These are phyloP conservation scores for Irena cyanogastra DNA, from an alignment of 2,113 vertebrate species.

Conservation along the genomic window DNA sequence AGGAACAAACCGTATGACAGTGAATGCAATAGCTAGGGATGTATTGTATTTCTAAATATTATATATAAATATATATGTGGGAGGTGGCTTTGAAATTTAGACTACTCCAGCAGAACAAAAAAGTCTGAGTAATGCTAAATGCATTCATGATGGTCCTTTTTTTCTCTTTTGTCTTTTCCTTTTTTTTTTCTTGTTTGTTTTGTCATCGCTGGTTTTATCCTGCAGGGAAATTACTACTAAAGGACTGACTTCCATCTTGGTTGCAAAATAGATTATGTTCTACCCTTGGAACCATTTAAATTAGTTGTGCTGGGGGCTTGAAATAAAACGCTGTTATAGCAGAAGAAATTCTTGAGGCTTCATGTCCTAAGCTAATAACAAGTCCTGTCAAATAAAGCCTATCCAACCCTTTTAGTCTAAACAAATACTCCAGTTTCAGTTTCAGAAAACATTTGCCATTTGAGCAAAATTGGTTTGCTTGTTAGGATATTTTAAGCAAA, in stretches of 20 bases:
- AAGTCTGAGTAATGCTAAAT: constrained; percentile 21
- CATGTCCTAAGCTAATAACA: neutral
- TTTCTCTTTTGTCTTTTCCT: neutral
- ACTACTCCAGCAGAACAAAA: constrained; percentile 13
- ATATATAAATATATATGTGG: neutral
- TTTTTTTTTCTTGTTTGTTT: neutral
- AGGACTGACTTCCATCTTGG: neutral
- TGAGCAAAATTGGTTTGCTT: neutral
- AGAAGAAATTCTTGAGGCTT: neutral
- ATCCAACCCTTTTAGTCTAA: neutral
- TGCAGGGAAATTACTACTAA: neutral
- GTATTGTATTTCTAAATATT: constrained; percentile 40
- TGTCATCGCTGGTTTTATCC: neutral
- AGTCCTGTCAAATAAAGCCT: neutral
- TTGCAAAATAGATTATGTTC: neutral
- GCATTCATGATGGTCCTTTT: neutral
- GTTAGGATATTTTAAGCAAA: neutral
- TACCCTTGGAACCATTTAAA: neutral
- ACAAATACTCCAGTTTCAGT: neutral
- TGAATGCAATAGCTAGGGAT: neutral
- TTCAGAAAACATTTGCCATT: neutral
- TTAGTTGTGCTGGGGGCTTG: neutral
- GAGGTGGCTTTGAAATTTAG: constrained; percentile 39
- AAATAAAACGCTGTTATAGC: neutral
- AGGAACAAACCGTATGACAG: neutral